A percentile compares a stretch with the other conserved stretches of the same genome.
Evolutionary conservation across 35 echinoderm and acorn worm species (phyloP).

Genomic region (Lytechinus pictus): DNA sequence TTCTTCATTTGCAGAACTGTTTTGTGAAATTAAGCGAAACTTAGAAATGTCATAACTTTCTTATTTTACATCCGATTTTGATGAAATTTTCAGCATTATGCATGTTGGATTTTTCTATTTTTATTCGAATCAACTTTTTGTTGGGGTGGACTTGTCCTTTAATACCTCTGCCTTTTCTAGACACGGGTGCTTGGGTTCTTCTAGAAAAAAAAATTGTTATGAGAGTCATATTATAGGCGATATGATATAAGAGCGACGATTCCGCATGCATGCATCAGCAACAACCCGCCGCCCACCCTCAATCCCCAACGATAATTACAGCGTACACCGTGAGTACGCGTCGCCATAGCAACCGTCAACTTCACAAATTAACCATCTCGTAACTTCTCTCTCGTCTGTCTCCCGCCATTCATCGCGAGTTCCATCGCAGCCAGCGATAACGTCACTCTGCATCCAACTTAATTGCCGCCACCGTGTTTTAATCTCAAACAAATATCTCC

Average conservation of each 20-base stretch:
- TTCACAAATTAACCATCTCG: neutral
- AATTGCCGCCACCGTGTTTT: slow-evolving; percentile 25
- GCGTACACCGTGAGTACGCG: slow-evolving; percentile 6
- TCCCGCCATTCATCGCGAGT: slow-evolving; percentile 8
- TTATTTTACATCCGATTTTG: too few species aligned
- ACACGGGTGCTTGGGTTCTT: neutral
- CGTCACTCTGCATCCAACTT: slow-evolving; percentile 26
- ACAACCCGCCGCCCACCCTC: slow-evolving; percentile 1
- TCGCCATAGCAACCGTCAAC: slow-evolving; percentile 31
- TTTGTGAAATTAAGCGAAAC: too few species aligned
- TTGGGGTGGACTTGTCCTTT: too few species aligned
- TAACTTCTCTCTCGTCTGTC: neutral
- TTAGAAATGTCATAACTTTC: too few species aligned
- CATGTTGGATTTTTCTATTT: too few species aligned
- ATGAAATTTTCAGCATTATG: too few species aligned
- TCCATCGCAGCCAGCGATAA: slow-evolving; percentile 34
- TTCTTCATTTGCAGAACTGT: too few species aligned
- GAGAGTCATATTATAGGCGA: neutral
- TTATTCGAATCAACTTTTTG: too few species aligned
- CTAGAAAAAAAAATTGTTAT: neutral
- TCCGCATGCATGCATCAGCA: neutral
- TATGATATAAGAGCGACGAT: neutral
- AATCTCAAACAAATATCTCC: slow-evolving; percentile 29
- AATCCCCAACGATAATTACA: slow-evolving; percentile 4
- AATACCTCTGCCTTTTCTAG: too few species aligned